Conservation (phyloP, 2,797 vertebrate genomes). For the Percopsis omiscomaycus region DNA sequence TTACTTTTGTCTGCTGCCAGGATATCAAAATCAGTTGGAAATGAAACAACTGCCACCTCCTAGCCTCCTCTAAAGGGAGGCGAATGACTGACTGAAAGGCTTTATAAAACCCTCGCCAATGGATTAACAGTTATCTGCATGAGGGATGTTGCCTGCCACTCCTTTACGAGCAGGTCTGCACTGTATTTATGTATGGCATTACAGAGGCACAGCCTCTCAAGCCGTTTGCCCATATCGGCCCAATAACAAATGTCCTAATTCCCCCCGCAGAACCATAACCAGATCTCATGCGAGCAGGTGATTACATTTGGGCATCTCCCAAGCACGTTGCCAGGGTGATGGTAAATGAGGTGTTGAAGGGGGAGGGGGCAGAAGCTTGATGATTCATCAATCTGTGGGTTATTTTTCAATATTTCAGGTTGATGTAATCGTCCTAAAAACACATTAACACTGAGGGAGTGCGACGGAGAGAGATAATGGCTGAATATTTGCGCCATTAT, state of each 20-base stretch:
- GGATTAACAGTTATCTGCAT: slow-evolving; percentile 47
- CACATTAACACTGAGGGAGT: slow-evolving; percentile 78
- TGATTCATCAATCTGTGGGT: slow-evolving; percentile 74
- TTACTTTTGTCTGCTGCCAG: background rate
- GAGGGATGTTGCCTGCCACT: slow-evolving; percentile 45
- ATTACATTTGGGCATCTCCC: slow-evolving; percentile 40
- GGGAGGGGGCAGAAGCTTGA: slow-evolving; percentile 46
- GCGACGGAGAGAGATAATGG: slow-evolving; percentile 66
- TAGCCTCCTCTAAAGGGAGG: slow-evolving; percentile 12
- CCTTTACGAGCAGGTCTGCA: slow-evolving; percentile 34
- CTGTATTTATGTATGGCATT: slow-evolving; percentile 44
- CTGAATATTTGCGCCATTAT: slow-evolving; percentile 62
- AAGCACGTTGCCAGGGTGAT: slow-evolving; percentile 40
- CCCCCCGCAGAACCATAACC: slow-evolving; percentile 16
- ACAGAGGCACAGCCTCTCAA: slow-evolving; percentile 15
- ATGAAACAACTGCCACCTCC: background rate
- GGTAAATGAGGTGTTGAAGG: slow-evolving; percentile 67
- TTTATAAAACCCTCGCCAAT: slow-evolving; percentile 25
- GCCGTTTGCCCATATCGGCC: slow-evolving; percentile 38
- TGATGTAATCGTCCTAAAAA: slow-evolving; percentile 77
- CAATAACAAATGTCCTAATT: slow-evolving; percentile 53
- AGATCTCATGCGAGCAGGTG: slow-evolving; percentile 36
- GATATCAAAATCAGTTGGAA: background rate
- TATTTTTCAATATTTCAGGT: slow-evolving; percentile 75
- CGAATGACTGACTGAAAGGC: slow-evolving; percentile 26